Evolutionary conservation across 2,113 vertebrate genomes (phyloP).

Genomic region (Petrocephalus microphthalmus): DNA sequence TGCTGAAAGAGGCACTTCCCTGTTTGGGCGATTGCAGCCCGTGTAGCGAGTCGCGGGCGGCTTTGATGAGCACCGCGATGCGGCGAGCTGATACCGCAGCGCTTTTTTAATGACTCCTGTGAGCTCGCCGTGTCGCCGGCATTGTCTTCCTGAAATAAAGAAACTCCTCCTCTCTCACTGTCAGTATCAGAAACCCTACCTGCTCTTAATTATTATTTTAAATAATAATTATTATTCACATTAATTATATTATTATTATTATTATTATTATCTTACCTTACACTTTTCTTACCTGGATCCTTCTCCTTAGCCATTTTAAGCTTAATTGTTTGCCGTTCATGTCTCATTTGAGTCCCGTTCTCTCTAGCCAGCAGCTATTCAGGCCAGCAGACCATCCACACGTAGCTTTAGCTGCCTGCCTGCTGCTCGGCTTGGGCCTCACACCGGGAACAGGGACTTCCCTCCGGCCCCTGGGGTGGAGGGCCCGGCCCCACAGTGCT

Average conservation of each 20-base stretch:
- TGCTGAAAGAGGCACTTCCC: constrained; percentile 21
- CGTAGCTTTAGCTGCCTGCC: background rate
- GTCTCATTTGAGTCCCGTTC: background rate
- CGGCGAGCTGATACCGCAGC: background rate
- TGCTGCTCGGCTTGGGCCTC: background rate
- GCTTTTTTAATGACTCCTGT: background rate
- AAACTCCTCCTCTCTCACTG: background rate
- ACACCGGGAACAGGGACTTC: background rate
- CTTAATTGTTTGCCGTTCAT: background rate
- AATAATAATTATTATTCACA: background rate
- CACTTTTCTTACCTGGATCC: background rate
- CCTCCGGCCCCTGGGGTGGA: background rate
- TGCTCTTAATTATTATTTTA: background rate
- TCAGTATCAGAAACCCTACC: background rate
- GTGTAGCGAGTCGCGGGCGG: background rate
- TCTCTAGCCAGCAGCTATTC: background rate
- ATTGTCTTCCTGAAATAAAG: background rate
- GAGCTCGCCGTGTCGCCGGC: background rate
- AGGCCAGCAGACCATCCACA: background rate
- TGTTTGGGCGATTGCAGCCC: background rate
- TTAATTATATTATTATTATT: background rate
- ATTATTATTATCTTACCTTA: background rate
- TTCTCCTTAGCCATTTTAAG: background rate
- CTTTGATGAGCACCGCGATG: background rate
- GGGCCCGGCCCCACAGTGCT: background rate